Percentiles rank a stretch among this genome's conserved stretches.
Conservation (phyloP, 2,797 vertebrate species). For the Tangara arthus region DNA sequence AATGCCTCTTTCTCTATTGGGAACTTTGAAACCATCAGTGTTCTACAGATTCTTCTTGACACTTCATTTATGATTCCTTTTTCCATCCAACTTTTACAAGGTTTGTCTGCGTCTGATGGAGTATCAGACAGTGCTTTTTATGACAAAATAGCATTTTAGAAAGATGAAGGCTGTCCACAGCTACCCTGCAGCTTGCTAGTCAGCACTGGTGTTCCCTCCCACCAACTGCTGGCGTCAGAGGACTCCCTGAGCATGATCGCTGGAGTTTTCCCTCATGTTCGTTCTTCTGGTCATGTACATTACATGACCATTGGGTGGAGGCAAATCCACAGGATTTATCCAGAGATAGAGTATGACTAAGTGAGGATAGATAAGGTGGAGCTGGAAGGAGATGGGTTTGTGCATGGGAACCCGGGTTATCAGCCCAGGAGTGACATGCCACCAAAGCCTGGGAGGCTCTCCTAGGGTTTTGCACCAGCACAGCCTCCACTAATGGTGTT, state of each 20-base stretch:
- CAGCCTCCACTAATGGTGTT: neutral
- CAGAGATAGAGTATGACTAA: neutral
- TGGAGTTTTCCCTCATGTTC: conserved; percentile 72
- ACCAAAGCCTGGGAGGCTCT: neutral
- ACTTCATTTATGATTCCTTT: neutral
- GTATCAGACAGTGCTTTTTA: neutral
- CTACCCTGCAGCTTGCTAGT: neutral
- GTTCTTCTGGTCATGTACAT: conserved; percentile 57
- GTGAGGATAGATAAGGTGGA: neutral
- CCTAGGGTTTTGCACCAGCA: neutral
- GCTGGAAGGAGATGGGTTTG: neutral
- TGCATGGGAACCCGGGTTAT: neutral
- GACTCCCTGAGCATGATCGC: conserved; percentile 58
- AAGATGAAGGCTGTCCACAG: neutral
- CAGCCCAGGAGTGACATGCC: neutral
- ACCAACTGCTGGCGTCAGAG: conserved; percentile 49
- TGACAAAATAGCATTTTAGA: neutral
- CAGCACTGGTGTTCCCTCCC: conserved; percentile 26
- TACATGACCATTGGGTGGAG: conserved; percentile 75
- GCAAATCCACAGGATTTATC: conserved; percentile 66
- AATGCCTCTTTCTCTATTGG: neutral
- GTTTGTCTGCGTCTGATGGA: neutral
- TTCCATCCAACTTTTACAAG: neutral
- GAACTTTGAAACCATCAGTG: neutral
- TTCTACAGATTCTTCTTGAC: neutral